These are phyloP conservation scores for Pelodiscus sinensis DNA, from an alignment of 2,113 vertebrate species.

Conservation along the genomic window DNA sequence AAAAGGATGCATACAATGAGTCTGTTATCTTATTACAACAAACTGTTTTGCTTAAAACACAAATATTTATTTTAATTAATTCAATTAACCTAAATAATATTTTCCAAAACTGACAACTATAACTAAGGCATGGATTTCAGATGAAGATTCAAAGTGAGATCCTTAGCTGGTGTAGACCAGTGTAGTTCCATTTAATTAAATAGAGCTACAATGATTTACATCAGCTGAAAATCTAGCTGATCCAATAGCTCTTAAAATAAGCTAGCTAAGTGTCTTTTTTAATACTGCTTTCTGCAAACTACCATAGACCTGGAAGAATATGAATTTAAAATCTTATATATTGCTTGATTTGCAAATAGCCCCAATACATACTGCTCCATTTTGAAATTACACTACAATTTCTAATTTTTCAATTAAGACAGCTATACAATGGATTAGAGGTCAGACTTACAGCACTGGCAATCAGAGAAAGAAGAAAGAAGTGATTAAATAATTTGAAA, in stretches of 20 bases:
- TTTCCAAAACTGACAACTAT: slow-evolving; percentile 61
- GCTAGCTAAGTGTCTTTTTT: neutral
- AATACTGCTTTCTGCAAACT: neutral
- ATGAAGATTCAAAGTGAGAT: neutral
- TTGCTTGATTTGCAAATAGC: neutral
- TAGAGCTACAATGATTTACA: neutral
- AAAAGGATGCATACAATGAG: slow-evolving; percentile 68
- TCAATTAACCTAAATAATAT: slow-evolving; percentile 74
- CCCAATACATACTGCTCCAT: neutral
- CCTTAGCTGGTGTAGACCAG: neutral
- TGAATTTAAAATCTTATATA: neutral
- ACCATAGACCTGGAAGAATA: neutral
- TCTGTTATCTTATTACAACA: slow-evolving; percentile 69
- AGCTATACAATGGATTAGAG: neutral
- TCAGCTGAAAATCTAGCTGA: accelerated
- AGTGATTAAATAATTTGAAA: slow-evolving; percentile 38
- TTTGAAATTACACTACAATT: neutral
- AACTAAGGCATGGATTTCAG: slow-evolving; percentile 60
- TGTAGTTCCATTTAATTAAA: neutral
- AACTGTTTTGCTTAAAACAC: slow-evolving; percentile 73
- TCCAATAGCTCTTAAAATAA: neutral
- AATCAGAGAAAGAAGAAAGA: slow-evolving; percentile 35
- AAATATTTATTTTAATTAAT: slow-evolving; percentile 79
- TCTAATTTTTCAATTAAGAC: neutral
- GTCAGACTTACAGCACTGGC: slow-evolving; percentile 28